Evolutionary conservation across 1,140 invertebrate species (phyloP).

Genomic region (Drosophila azteca): DNA sequence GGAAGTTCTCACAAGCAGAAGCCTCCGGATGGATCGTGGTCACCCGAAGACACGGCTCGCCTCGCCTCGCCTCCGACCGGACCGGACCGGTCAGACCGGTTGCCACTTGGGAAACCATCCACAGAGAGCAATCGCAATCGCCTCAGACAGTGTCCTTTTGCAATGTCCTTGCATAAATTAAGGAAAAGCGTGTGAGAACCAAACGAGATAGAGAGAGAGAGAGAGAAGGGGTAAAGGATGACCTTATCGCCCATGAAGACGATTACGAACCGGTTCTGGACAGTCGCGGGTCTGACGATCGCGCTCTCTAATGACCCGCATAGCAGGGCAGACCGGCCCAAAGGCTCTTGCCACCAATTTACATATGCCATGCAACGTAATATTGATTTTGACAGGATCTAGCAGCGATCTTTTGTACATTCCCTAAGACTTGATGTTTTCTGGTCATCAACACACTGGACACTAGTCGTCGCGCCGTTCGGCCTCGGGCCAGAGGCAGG

Average conservation of each 20-base stretch:
- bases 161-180: constrained; percentile 83
- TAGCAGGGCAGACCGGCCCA: constrained; percentile 10
- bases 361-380: constrained; percentile 33
- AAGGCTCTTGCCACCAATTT: constrained; percentile 29
- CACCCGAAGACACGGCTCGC: constrained; percentile 59
- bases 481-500: neutral
- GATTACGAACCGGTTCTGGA: constrained; percentile 76
- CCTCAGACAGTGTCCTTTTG: constrained; percentile 75
- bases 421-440: constrained; percentile 1
- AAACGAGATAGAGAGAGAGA: no score
- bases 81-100: constrained; percentile 83
- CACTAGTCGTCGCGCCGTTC: constrained; percentile 33
- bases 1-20: constrained; percentile 68
- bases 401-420: neutral
- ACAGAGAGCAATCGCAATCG: constrained; percentile 45
- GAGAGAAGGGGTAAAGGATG: constrained; percentile 63
- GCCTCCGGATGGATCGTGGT: constrained; percentile 45
- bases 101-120: constrained; percentile 37
- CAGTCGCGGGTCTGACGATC: constrained; percentile 45
- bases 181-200: constrained; percentile 65
- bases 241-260: constrained; percentile 66
- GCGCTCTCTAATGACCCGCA: constrained; percentile 59
- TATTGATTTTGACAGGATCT: constrained; percentile 54
- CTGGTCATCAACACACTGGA: constrained; percentile 67
- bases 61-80: constrained; percentile 5